phyloP scores from a whole-genome alignment of 1,140 invertebrate species.

The Pseudomyrmex flavicornis region DNA sequence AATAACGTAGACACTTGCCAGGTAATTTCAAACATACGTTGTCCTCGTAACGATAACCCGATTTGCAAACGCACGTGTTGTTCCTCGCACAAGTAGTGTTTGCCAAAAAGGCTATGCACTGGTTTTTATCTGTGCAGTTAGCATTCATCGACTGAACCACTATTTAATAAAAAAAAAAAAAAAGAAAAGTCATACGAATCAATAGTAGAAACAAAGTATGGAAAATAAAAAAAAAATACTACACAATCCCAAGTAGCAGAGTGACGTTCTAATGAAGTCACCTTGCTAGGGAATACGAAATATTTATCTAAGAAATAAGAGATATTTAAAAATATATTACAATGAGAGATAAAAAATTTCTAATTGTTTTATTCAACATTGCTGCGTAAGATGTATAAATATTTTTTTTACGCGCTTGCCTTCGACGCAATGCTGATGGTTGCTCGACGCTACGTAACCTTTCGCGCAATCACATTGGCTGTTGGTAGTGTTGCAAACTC shows the following conservation, averaged over 20 bases:
- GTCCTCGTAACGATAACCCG: conserved; percentile 30
- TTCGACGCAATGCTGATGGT: conserved; percentile 45
- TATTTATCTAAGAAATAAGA: no score
- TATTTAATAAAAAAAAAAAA: conserved; percentile 5
- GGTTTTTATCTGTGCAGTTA: conserved; percentile 56
- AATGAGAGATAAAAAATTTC: not conserved
- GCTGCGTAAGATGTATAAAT: not conserved
- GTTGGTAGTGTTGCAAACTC: conserved; percentile 62
- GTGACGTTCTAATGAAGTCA: no score
- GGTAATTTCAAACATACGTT: conserved; percentile 43
- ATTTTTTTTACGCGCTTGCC: conserved; percentile 15
- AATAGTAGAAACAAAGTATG: not conserved
- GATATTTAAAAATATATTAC: not conserved
- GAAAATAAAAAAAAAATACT: no score
- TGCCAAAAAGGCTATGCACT: conserved; percentile 38
- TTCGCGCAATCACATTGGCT: conserved; percentile 51
- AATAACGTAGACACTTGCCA: conserved; percentile 49
- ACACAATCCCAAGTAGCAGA: no score
- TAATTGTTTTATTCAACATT: not conserved
- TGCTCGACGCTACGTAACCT: conserved; percentile 37
- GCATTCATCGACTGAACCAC: conserved; percentile 21
- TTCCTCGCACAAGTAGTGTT: conserved; percentile 52
- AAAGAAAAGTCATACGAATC: not conserved
- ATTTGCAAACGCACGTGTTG: conserved; percentile 36
- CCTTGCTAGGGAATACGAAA: no score